phyloP scores from a whole-genome alignment of 2,113 vertebrate genomes.

The Diadophis punctatus region DNA sequence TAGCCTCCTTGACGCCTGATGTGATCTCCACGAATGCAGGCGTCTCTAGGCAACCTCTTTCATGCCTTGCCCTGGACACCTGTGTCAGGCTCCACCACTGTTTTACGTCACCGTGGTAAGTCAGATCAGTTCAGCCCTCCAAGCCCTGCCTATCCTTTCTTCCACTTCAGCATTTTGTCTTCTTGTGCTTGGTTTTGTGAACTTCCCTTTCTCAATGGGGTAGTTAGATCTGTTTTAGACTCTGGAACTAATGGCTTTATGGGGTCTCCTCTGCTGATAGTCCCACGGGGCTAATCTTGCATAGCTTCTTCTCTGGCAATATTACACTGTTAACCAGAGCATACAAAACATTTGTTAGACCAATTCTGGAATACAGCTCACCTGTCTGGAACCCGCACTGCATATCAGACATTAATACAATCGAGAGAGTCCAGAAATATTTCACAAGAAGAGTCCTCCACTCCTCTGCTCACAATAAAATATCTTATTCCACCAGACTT shows the following conservation, averaged over 20 bases:
- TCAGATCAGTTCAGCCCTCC: background rate
- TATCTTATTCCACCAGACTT: too few species aligned
- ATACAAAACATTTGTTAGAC: too few species aligned
- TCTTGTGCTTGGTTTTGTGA: background rate
- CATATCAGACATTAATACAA: too few species aligned
- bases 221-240: background rate
- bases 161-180: background rate
- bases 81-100: background rate
- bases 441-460: too few species aligned
- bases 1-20: background rate
- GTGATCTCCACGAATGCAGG: background rate
- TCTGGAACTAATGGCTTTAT: background rate
- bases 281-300: background rate
- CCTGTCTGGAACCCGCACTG: too few species aligned
- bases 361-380: too few species aligned
- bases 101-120: background rate
- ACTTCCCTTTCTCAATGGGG: background rate
- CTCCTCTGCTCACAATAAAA: too few species aligned
- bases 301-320: too few species aligned
- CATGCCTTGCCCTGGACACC: background rate
- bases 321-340: too few species aligned
- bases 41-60: background rate
- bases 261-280: background rate
- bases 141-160: background rate
- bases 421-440: too few species aligned